phyloP scores from a whole-genome alignment of 2,113 vertebrate genomes.

The Phoxinus phoxinus region DNA sequence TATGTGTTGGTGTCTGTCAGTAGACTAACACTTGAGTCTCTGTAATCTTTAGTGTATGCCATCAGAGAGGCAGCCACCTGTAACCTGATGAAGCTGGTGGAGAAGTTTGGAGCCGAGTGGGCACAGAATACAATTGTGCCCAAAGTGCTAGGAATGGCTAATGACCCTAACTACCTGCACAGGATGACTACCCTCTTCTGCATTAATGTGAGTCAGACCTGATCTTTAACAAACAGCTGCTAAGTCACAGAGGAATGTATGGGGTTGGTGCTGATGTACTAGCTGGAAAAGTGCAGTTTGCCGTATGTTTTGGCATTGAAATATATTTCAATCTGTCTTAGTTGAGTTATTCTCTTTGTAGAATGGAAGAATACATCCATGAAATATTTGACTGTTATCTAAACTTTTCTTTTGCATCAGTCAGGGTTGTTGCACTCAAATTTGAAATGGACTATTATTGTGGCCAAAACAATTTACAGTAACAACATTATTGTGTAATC shows the following conservation, averaged over 20 bases:
- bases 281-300: neutral
- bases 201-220: constrained; percentile 82
- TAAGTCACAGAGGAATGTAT: constrained; percentile 19
- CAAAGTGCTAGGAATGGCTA: constrained; percentile 89
- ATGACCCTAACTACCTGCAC: constrained; percentile 90
- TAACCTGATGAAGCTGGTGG: constrained; percentile 89
- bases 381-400: neutral
- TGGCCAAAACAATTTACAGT: neutral
- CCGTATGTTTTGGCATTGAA: neutral
- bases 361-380: neutral
- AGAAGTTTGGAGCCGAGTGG: constrained; percentile 91
- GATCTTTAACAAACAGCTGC: neutral
- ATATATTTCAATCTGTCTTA: neutral
- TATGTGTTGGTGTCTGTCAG: neutral
- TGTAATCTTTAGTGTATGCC: constrained; percentile 63
- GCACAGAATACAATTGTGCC: constrained; percentile 90
- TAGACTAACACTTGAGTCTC: neutral
- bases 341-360: neutral
- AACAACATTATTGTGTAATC: neutral
- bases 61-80: constrained; percentile 67
- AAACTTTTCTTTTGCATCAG: neutral
- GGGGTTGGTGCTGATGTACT: neutral
- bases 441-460: no score
- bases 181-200: constrained; percentile 94
- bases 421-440: neutral